A percentile compares a stretch with the other conserved stretches of the same genome.
Conservation (phyloP, 2,113 vertebrate genomes). For the Psilopogon haemacephalus region DNA sequence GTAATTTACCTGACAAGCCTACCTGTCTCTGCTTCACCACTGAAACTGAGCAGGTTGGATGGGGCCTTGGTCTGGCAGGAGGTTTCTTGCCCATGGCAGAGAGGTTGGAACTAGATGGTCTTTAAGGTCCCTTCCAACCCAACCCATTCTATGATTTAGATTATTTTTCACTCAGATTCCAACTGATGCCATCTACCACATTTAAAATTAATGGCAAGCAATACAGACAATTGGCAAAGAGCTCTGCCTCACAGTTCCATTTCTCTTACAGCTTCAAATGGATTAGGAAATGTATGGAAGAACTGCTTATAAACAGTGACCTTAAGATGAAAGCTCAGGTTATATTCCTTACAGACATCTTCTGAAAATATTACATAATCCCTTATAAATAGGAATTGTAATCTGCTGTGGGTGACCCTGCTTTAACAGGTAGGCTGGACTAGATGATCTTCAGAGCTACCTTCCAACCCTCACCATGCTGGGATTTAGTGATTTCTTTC, state of each 20-base stretch:
- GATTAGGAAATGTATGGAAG: background rate
- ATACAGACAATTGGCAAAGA: background rate
- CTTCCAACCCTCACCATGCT: no score
- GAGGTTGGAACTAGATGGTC: no score
- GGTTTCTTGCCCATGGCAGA: no score
- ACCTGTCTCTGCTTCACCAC: background rate
- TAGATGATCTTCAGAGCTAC: no score
- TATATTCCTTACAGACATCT: background rate
- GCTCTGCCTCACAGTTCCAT: background rate
- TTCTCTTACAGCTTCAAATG: background rate
- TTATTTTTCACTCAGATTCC: background rate
- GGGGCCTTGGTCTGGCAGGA: no score
- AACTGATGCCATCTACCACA: background rate
- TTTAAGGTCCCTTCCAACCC: no score
- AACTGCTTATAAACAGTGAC: background rate
- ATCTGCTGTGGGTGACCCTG: no score
- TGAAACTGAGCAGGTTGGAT: background rate
- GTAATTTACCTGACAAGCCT: background rate
- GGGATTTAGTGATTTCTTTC: background rate
- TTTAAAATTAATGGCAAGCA: background rate
- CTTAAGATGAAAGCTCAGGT: background rate
- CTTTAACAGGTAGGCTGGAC: no score
- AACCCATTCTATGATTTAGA: background rate
- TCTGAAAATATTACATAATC: background rate
- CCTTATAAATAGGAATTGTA: background rate